phyloP scores from a whole-genome alignment of 2,113 vertebrate species.

The Scomber japonicus region DNA sequence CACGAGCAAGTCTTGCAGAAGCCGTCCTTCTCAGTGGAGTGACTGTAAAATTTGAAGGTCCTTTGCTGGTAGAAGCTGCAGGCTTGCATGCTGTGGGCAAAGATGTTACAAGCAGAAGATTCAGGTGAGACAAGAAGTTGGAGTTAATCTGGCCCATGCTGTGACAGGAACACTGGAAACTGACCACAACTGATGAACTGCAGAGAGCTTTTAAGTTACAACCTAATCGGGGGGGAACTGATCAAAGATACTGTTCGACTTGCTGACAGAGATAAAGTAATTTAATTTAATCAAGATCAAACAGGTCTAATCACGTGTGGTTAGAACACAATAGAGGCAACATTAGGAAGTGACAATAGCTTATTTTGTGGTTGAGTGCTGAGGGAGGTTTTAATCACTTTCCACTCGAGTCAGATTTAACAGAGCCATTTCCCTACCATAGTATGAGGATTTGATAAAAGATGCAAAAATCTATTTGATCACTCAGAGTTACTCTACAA shows the following conservation, averaged over 20 bases:
- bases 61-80: constrained; percentile 47
- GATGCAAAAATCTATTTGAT: neutral
- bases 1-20: constrained; percentile 39
- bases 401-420: neutral
- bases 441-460: neutral
- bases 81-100: constrained; percentile 60
- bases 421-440: constrained; percentile 2
- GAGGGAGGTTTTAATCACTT: constrained; percentile 8
- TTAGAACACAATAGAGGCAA: constrained; percentile 6
- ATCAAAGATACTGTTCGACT: neutral
- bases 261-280: neutral
- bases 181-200: neutral
- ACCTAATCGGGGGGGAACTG: neutral
- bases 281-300: constrained; percentile 46
- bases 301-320: neutral
- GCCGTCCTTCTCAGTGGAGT: constrained; percentile 48
- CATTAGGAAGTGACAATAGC: neutral
- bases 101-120: constrained; percentile 52
- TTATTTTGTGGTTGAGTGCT: neutral
- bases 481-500: neutral
- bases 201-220: constrained; percentile 7
- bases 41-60: constrained; percentile 18
- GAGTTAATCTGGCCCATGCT: constrained; percentile 50
- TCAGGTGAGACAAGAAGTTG: constrained; percentile 29
- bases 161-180: neutral